phyloP scores from a whole-genome alignment of 2,797 vertebrate genomes.

The Odontamblyopus lacepedii region DNA sequence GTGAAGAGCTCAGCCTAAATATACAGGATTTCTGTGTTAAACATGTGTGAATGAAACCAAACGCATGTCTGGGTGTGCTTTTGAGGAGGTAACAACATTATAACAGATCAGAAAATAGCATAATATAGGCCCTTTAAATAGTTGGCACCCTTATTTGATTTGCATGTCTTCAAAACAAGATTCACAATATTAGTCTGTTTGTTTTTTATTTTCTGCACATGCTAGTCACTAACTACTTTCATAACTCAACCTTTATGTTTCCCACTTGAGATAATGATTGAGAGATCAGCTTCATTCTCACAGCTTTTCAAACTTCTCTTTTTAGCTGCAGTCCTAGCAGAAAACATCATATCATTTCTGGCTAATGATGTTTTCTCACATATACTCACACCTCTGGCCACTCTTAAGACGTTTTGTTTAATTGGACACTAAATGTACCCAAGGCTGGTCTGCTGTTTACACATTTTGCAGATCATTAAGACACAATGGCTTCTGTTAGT shows the following conservation, averaged over 20 bases:
- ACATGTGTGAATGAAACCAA: no score
- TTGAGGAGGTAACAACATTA: no score
- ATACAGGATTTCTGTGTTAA: no score
- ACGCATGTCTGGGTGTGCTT: no score
- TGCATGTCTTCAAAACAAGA: no score
- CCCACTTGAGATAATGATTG: background rate
- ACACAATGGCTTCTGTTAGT: background rate
- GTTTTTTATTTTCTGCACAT: no score
- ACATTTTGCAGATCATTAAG: conserved; percentile 4
- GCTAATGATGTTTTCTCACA: conserved; percentile 4
- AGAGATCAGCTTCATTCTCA: background rate
- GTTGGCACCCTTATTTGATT: no score
- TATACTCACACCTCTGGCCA: background rate
- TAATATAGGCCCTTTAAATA: no score
- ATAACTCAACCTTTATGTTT: background rate
- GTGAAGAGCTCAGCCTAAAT: no score
- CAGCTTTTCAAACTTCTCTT: background rate
- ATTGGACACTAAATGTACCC: background rate
- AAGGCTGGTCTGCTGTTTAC: conserved; percentile 2
- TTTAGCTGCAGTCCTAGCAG: background rate
- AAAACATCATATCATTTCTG: background rate
- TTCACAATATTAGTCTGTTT: no score
- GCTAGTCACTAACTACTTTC: no score
- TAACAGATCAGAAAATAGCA: no score
- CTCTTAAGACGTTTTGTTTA: background rate